Evolutionary conservation across 2,797 vertebrate genomes (phyloP), one percentile per base, ranked within the genome.

Genomic region (Alauda arvensis): DNA sequence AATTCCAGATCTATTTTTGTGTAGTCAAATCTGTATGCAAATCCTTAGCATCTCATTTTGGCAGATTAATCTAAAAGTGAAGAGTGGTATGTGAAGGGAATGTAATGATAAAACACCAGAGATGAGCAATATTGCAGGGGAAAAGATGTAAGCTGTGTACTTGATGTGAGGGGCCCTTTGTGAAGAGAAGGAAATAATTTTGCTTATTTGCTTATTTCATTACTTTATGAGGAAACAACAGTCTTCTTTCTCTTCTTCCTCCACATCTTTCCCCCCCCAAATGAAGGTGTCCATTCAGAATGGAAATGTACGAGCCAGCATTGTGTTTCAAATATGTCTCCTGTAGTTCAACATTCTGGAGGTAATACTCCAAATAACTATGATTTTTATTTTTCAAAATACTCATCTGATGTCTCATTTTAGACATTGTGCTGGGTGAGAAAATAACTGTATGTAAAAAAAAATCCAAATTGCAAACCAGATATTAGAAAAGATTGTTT

Each of bases 1-100:
- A 98, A 98, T 98, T 97, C 96, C 96, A 95, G 96, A 97, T 97
- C 97, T 97, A 97, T 98, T 98, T 98, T 97, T 97, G 96, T 97
- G 95, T 97, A 97, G 97, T 98, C 96, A 97, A 98, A 98, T 98
- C 97, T 98, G 97, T 97, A 98, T 98, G 97, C 97, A 98, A 98
- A 98, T 98, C 97, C 97, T 95, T 85, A 96, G 97, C 96, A 97
- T 97, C 97, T 97, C 97, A 97, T 97, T 97, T 98, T 97, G 94
- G 95, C 94, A 97, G 97, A 97, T 97, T 96, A 97, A 97, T 97
- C 96, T 97, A 91, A 95, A 96, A 96, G 93, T 95, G 95, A 95
- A 94, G 95, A 94, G 94, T 48, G 53, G 91, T 89, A 95, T 97
- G 97, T 96, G 96, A 96, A 97, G 88, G 80, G 96, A 97, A 97